Base-by-base conservation (phyloP, 2,113 vertebrate species). In the Paracyprichromis sp. region DNA sequence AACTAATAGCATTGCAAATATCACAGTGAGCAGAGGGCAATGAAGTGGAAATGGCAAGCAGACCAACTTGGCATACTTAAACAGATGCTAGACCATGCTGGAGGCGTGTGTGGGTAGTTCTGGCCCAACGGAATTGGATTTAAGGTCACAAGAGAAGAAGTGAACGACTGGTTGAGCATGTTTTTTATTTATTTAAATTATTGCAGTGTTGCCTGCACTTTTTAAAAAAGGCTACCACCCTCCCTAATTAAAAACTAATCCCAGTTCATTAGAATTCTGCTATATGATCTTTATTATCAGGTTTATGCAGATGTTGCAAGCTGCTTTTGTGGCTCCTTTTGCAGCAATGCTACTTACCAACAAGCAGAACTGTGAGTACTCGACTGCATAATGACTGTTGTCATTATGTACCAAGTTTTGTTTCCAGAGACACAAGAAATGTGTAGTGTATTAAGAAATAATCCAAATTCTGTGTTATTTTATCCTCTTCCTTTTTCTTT, bases 91-190 rank as follows among this genome's bases (percentile, higher is more conserved):
- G 40, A 85, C 83, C 57, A 69, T 47, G 83, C 82, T 83, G 63
- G 52, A 91, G 83, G 80, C 90, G 89, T 90, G 88, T 83, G 90
- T 87, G 83, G 57, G 84, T 83, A 83, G 92, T 87, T 89, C 38
- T 84, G 86, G 57, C 66, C 69, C n/a, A 29, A 83, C 4, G 34
- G 57, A 92, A 94, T 93, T 87, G 85, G 90, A 94, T 92, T 92
- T 88, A 89, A 88, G 38, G 88, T 94, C 92, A 93, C 91, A 91
- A 86, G 92, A 90, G 52, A 63, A 81, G 82, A 47, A 31, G 63
- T 86, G 24, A 88, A 40, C 47, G 45, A 66, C 9, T 88, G 85
- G 34, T 19, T 24, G 61, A 34, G 40, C 69, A 36, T 34, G 79
- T 83, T 82, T 50, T 5, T 47, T 12, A 76, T 76, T 76, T 50